Conservation (phyloP, 2,113 vertebrate genomes). For the Aplodontia rufa region DNA sequence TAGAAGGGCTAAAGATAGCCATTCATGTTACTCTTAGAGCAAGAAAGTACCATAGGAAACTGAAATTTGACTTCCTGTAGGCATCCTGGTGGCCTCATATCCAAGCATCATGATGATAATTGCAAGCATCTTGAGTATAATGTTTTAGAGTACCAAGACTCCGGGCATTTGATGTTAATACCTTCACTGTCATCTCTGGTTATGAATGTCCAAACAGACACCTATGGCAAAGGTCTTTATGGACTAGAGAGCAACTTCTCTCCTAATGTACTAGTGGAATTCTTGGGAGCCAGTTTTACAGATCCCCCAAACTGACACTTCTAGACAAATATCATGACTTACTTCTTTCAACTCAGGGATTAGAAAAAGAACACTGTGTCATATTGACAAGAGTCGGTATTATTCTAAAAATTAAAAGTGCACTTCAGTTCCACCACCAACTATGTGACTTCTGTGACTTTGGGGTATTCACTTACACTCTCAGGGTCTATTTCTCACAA, state of each 20-base stretch:
- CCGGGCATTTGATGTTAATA: background rate
- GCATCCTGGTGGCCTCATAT: conserved; percentile 82
- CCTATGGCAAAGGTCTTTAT: background rate
- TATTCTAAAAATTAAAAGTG: background rate
- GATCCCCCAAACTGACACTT: background rate
- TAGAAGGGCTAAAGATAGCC: background rate
- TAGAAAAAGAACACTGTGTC: background rate
- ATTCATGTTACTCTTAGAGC: conserved; percentile 58
- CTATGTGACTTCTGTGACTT: background rate
- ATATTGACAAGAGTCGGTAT: background rate
- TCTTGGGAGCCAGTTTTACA: background rate
- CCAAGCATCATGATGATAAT: conserved; percentile 89
- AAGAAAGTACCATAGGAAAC: background rate
- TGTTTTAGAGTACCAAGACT: conserved; percentile 83
- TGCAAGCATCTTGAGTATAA: conserved; percentile 89
- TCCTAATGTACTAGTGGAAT: background rate
- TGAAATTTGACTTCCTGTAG: conserved; percentile 52
- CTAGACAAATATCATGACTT: background rate
- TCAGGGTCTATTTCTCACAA: background rate
- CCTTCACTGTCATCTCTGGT: background rate
- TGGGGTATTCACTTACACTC: background rate
- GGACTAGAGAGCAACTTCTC: conserved; percentile 1
- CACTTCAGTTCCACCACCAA: background rate
- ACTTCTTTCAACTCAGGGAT: background rate
- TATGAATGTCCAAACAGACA: background rate